Conservation (phyloP, 2,113 vertebrate species). For the Prinia subflava region DNA sequence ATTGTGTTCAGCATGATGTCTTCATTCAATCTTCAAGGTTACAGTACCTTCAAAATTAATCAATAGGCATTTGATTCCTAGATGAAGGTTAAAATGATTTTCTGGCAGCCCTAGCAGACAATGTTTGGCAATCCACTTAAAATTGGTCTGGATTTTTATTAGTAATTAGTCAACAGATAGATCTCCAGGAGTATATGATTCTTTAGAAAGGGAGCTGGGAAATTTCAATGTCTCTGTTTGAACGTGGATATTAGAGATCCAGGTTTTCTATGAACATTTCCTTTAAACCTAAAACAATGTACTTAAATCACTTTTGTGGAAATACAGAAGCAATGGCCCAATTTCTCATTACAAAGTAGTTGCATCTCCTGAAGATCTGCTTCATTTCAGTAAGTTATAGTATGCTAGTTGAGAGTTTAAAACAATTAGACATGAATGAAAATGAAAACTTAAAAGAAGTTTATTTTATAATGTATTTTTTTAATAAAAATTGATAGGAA, state of each 20-base stretch:
- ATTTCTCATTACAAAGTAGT: not conserved
- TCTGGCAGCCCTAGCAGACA: not conserved
- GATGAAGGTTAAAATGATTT: constrained; percentile 38
- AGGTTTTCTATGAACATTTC: not conserved
- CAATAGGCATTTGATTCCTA: constrained; percentile 49
- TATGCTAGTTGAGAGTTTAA: not conserved
- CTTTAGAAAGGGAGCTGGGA: not conserved
- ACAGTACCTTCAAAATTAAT: constrained; percentile 23
- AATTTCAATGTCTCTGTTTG: not conserved
- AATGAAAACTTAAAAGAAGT: not conserved
- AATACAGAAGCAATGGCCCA: not conserved
- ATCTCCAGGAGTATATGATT: not conserved
- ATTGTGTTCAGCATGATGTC: constrained; percentile 34
- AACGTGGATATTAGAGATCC: not conserved
- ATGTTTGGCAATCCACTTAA: not conserved
- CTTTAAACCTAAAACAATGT: not conserved
- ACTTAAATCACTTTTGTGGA: not conserved
- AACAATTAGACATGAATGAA: not conserved
- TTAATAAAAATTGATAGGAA: not conserved
- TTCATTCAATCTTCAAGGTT: constrained; percentile 57
- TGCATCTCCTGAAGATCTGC: not conserved
- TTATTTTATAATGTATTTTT: not conserved
- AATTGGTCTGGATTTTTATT: not conserved
- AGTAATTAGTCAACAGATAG: not conserved
- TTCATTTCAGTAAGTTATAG: not conserved